These are phyloP conservation scores for Margarornis squamiger DNA, from an alignment of 2,797 vertebrate species.

Conservation along the genomic window DNA sequence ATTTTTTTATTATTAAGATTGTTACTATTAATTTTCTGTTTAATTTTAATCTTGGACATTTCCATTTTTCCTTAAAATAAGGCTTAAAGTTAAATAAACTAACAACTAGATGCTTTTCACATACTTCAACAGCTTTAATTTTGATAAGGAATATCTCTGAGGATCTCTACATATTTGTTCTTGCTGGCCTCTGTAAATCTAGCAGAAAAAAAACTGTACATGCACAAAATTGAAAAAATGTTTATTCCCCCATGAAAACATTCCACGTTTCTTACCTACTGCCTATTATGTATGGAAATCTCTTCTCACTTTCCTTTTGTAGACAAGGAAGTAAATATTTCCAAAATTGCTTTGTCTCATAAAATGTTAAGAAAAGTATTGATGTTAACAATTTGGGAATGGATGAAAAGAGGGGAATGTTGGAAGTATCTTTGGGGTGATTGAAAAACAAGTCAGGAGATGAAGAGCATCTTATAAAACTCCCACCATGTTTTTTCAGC, in stretches of 20 bases:
- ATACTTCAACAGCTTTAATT: neutral
- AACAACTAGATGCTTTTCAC: neutral
- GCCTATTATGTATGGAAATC: neutral
- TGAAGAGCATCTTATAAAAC: neutral
- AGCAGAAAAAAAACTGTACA: neutral
- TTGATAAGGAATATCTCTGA: neutral
- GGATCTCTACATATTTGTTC: neutral
- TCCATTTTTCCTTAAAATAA: neutral
- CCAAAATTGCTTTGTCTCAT: neutral
- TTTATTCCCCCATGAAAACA: neutral
- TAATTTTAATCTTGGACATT: neutral
- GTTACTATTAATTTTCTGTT: neutral
- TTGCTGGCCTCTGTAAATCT: neutral
- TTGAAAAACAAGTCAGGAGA: neutral
- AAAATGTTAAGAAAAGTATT: neutral
- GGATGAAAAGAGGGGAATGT: neutral
- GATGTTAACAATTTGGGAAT: neutral
- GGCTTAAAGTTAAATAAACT: neutral
- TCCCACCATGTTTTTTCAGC: slow-evolving; percentile 78
- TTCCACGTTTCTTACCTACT: neutral
- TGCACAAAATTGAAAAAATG: neutral
- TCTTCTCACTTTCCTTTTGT: neutral
- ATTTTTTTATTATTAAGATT: neutral
- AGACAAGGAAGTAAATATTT: neutral
- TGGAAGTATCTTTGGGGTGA: neutral